A percentile compares a stretch with the other conserved stretches of the same genome.
phyloP scores from a whole-genome alignment of 2,113 vertebrate species.

The Dicerorhinus sumatrensis region DNA sequence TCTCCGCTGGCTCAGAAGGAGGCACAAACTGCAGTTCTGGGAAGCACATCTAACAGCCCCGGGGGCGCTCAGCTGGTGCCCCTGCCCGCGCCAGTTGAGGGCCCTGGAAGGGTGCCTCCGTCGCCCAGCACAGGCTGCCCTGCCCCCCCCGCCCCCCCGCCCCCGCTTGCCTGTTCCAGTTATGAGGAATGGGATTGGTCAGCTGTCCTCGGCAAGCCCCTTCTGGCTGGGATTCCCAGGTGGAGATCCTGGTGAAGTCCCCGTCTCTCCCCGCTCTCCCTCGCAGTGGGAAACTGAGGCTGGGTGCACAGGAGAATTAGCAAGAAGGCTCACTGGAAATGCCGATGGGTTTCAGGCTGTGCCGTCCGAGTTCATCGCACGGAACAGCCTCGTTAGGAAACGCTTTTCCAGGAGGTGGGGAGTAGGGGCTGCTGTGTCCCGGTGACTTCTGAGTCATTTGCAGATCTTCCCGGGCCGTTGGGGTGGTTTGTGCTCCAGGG shows the following conservation, averaged over 20 bases:
- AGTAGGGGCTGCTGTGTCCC: too few relatives aligned
- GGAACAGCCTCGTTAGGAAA: background rate
- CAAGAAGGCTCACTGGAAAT: background rate
- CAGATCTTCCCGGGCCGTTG: background rate
- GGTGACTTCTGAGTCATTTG: background rate
- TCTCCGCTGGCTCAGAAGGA: background rate
- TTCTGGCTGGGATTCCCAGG: background rate
- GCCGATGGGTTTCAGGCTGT: accelerated
- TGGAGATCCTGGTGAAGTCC: background rate
- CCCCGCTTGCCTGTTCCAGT: background rate
- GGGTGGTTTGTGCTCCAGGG: accelerated
- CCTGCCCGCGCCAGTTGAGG: accelerated
- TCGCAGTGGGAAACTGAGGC: background rate
- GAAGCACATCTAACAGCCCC: too few relatives aligned
- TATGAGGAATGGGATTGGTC: background rate
- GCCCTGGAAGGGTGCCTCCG: background rate
- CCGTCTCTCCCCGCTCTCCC: background rate
- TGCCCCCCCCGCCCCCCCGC: accelerated
- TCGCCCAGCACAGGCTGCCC: accelerated
- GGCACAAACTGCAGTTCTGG: accelerated
- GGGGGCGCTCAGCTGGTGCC: background rate
- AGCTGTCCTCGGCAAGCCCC: accelerated
- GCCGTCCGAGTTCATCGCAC: background rate
- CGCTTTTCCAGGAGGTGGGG: background rate
- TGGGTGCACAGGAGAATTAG: accelerated